Conservation (phyloP, 2,113 vertebrate species). For the Arothron firmamentum region DNA sequence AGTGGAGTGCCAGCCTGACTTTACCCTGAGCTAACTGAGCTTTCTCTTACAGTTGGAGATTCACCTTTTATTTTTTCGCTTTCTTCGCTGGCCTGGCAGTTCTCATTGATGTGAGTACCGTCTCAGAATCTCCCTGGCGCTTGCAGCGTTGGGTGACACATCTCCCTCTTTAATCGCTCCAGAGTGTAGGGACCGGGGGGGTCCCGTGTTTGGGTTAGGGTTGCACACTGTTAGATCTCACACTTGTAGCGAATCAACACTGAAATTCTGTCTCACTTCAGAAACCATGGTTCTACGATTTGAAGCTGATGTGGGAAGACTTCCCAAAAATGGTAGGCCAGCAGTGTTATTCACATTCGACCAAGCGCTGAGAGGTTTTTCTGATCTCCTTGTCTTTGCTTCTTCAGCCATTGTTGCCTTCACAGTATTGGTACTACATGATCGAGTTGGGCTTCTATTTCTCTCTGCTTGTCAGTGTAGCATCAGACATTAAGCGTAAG, state of each 20-base stretch:
- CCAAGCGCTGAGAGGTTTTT: background rate
- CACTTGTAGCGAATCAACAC: slow-evolving; percentile 12
- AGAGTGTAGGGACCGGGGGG: no score
- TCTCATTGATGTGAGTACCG: slow-evolving; percentile 86
- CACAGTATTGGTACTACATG: slow-evolving; percentile 90
- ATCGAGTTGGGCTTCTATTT: slow-evolving; percentile 88
- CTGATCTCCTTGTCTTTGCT: background rate
- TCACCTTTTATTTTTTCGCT: slow-evolving; percentile 95
- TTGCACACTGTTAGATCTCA: background rate
- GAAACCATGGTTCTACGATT: slow-evolving; percentile 93
- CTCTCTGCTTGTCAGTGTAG: slow-evolving; percentile 83
- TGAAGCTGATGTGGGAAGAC: slow-evolving; percentile 83
- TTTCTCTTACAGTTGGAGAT: slow-evolving; percentile 92
- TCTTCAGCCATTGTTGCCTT: slow-evolving; percentile 77
- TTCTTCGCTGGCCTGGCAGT: slow-evolving; percentile 91
- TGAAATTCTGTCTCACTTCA: slow-evolving; percentile 48
- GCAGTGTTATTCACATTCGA: background rate
- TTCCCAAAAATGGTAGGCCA: slow-evolving; percentile 87
- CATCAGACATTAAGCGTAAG: slow-evolving; percentile 89
- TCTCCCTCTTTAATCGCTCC: no score
- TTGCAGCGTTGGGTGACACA: no score
- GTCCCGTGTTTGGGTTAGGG: no score
- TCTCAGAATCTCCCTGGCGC: background rate
- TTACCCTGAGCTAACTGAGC: slow-evolving; percentile 38
- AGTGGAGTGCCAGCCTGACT: background rate